Evolutionary conservation across 2,797 vertebrate genomes (phyloP), one percentile per base, ranked within the genome.

Genomic region (Gephyroberyx darwinii): DNA sequence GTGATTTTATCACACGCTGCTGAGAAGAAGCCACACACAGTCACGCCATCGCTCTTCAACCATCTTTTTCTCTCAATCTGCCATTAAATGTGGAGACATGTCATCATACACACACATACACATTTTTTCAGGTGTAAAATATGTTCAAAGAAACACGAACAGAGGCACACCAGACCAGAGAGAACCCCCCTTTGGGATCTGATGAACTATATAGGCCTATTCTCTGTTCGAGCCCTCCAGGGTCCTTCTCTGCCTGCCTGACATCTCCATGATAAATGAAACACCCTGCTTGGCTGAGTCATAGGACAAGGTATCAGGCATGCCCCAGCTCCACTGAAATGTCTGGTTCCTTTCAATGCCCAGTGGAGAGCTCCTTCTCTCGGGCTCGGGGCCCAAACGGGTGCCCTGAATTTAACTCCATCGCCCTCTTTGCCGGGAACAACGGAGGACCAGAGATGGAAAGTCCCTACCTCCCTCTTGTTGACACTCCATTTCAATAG

Each of bases 361-460:
- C 59, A 41, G 33, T 55, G 54, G 60, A 80, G 73, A 59, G 57
- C 52, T 82, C 67, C 65, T 22, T 65, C 75, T 72, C 50, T 43
- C 51, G 0, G 77, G 74, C 80, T 70, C 50, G 1, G 56, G 26
- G 26, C 61, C 74, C 84, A 87, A 86, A 85, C 59, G 74, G 85
- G 84, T 88, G 85, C 86, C 81, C 83, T 75, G 62, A 68, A 76
- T 81, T 77, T 50, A 75, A 72, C 79, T 77, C 68, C 8, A 50
- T 65, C 74, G 35, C 70, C 74, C 51, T 59, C 48, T 19, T 53
- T 86, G 89, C 90, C 89, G 91, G 86, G 80, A 91, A 88, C 85
- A 81, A 73, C 50, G 47, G 72, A 75, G 17, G 13, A 45, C 56
- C 1, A 82, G 76, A 26, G 50, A 81, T 90, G 90, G 89, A 92